phyloP scores from a whole-genome alignment of 2,113 vertebrate genomes.

The Lagopus leucura region DNA sequence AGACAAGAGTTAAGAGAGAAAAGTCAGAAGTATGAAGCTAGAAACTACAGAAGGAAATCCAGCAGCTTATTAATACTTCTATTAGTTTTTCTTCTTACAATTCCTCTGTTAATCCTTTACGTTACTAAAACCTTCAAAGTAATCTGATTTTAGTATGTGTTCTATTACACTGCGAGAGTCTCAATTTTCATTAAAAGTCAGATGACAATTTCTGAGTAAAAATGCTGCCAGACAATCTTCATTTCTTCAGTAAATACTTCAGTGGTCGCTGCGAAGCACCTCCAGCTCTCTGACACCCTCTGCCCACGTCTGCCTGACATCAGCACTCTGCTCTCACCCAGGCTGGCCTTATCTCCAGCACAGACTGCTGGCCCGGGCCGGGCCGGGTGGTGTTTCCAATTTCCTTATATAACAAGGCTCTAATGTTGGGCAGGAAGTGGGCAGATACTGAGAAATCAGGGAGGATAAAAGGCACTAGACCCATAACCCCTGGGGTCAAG shows the following conservation, averaged over 20 bases:
- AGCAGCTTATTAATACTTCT: not conserved
- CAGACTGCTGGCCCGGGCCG: slow-evolving; percentile 63
- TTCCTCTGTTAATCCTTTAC: not conserved
- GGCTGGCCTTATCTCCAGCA: slow-evolving; percentile 78
- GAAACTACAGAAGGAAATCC: not conserved
- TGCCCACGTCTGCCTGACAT: slow-evolving; percentile 70
- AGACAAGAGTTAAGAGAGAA: not conserved
- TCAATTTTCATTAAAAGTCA: not conserved
- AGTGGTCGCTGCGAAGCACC: not conserved
- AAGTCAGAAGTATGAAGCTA: not conserved
- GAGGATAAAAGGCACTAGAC: slow-evolving; percentile 82
- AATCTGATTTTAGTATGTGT: not conserved
- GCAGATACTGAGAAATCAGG: slow-evolving; percentile 78
- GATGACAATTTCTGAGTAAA: not conserved
- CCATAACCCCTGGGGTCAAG: slow-evolving; percentile 81
- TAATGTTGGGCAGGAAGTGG: slow-evolving; percentile 80
- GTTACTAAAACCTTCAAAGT: not conserved
- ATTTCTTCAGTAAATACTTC: not conserved
- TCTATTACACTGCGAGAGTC: not conserved
- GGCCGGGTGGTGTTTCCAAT: slow-evolving; percentile 85
- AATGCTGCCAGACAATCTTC: not conserved
- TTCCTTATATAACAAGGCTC: slow-evolving; percentile 87
- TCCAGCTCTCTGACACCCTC: not conserved
- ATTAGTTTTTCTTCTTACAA: not conserved
- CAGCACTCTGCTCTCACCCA: slow-evolving; percentile 76